Percentiles rank a stretch among this genome's conserved stretches.
Conservation (phyloP, 1,140 invertebrate genomes). For the Sitophilus oryzae region DNA sequence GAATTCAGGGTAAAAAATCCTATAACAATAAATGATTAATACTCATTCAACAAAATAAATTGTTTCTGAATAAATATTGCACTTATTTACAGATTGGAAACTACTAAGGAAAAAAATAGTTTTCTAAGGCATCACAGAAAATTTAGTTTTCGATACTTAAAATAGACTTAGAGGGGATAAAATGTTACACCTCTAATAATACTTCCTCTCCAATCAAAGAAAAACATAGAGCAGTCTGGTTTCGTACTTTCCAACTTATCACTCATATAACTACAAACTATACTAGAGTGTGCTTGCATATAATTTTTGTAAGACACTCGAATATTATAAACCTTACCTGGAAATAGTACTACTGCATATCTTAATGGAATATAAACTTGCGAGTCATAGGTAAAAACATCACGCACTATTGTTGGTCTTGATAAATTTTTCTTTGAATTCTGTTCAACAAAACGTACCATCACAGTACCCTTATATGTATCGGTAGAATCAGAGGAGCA, state of each 20-base stretch:
- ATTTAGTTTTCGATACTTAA: no score
- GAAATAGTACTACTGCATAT: conserved; percentile 23
- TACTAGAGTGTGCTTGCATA: conserved; percentile 14
- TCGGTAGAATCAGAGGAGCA: neutral
- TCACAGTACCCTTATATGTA: conserved; percentile 20
- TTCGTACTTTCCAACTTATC: conserved; percentile 26
- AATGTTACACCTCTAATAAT: conserved; percentile 36
- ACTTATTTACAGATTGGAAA: no score
- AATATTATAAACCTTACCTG: conserved; percentile 32
- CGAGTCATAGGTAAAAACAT: conserved; percentile 25
- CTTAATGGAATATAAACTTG: conserved; percentile 29
- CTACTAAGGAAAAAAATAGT: neutral
- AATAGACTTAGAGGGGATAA: conserved; percentile 31
- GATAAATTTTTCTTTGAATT: conserved; percentile 17
- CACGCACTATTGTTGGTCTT: conserved; percentile 22
- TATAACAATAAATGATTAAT: no score
- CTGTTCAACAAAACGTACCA: conserved; percentile 24
- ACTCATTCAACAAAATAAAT: no score
- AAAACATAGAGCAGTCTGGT: conserved; percentile 20
- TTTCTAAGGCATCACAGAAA: neutral
- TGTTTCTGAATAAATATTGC: no score
- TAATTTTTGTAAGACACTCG: conserved; percentile 32
- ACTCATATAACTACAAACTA: conserved; percentile 35
- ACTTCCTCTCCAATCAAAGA: conserved; percentile 33
- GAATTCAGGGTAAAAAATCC: no score